Evolutionary conservation across 2,113 vertebrate genomes (phyloP), one percentile per base, ranked within the genome.

Genomic region (Lepus americanus): DNA sequence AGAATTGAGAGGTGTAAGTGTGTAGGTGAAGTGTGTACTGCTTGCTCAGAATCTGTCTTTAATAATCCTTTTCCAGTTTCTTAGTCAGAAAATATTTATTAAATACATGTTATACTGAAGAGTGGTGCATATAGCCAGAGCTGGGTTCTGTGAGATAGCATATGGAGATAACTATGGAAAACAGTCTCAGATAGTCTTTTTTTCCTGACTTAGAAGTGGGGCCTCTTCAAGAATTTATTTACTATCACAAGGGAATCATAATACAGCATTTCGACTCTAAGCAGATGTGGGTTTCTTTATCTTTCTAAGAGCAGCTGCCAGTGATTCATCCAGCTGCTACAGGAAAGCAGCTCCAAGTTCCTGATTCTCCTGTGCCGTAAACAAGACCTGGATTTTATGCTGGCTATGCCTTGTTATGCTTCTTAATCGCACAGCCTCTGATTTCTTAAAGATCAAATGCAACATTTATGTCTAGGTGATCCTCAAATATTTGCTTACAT

Each of bases 191-290:
- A 33, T 86, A 78, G 49, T 23, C 89, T 80, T 61, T 44, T 36
- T 94, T 94, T 93, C 72, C 59, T 94, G 66, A 89, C 67, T 96
- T 94, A 88, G 19, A 94, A 97, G 73, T 78, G 51, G 49, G 67
- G 63, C 87, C 96, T 93, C 90, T 92, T 96, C 44, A 90, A 81
- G 92, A 96, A 96, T 96, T 83, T 91, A 91, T 92, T 95, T 90
- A 70, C 83, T 89, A 87, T 63, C 96, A 87, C 87, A 90, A 39
- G 78, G 96, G 83, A 90, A 90, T 88, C 63, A 55, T 87, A n/a
- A 55, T 85, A n/a, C 20, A 97, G 61, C 89, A 94, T 72, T 94
- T 96, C 87, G 14, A 90, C 83, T 95, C 83, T 90, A 27, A 49
- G 25, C 89, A 97, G 97, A 96, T 94, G 94, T 90, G 78, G 53